These are phyloP conservation scores for Myotis yumanensis DNA, from an alignment of 2,113 vertebrate species.

Conservation along the genomic window DNA sequence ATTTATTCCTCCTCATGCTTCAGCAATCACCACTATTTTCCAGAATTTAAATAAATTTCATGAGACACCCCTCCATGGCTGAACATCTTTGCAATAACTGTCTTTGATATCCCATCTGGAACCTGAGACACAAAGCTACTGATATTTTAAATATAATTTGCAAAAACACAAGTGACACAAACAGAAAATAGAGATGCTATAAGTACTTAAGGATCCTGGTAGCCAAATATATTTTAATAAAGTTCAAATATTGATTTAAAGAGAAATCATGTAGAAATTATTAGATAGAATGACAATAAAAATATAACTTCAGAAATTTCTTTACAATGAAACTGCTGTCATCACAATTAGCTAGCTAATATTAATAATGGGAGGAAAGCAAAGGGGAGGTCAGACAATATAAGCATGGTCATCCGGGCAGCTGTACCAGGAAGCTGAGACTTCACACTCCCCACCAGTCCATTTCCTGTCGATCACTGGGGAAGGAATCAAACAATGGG, in stretches of 20 bases:
- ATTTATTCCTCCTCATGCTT: not conserved
- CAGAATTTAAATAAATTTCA: constrained; percentile 27
- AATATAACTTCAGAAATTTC: constrained; percentile 6
- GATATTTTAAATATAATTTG: not conserved
- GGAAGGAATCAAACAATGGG: not conserved
- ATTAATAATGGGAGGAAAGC: not conserved
- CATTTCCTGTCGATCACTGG: not conserved
- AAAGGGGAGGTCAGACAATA: not conserved
- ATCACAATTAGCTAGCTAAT: not conserved
- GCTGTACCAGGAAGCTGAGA: not conserved
- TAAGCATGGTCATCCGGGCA: not conserved
- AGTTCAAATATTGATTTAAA: not conserved
- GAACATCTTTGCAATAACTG: not conserved
- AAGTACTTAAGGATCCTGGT: not conserved
- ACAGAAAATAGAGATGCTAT: not conserved
- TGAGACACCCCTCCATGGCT: not conserved
- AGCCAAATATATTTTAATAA: constrained; percentile 3
- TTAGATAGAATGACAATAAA: not conserved
- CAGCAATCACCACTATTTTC: not conserved
- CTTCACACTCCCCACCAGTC: not conserved
- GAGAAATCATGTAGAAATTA: not conserved
- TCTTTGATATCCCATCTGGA: not conserved
- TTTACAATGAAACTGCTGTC: not conserved
- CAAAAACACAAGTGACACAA: not conserved
- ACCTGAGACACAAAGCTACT: not conserved